Percentiles rank a stretch among this genome's conserved stretches.
Evolutionary conservation across 2,113 vertebrate species (phyloP).

Genomic region (Elaphurus davidianus): DNA sequence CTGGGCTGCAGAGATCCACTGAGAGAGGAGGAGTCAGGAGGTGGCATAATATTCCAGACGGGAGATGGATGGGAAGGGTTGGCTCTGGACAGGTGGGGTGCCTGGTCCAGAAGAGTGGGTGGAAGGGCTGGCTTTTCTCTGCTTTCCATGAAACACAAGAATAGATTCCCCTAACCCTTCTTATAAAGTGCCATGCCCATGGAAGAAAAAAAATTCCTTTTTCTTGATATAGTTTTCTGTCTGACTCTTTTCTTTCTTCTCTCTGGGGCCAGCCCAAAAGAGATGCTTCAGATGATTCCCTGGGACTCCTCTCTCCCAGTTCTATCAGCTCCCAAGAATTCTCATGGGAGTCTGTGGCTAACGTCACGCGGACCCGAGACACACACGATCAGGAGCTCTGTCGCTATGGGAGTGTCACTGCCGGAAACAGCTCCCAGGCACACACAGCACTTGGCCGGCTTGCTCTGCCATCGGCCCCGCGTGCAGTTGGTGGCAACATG

Average conservation of each 20-base stretch:
- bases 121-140: rapidly evolving
- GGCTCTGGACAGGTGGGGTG: rapidly evolving
- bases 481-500: rapidly evolving
- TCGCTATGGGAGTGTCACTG: rapidly evolving
- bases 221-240: rapidly evolving
- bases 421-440: rapidly evolving
- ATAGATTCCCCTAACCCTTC: rapidly evolving
- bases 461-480: rapidly evolving
- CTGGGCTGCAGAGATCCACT: rapidly evolving
- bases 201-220: not conserved
- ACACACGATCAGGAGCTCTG: rapidly evolving
- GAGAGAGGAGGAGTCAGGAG: too few relatives aligned
- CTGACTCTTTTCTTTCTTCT: not conserved
- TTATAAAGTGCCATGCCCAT: rapidly evolving
- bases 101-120: not conserved
- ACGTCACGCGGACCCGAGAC: rapidly evolving
- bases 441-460: rapidly evolving
- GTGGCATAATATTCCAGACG: not conserved
- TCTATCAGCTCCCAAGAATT: not conserved
- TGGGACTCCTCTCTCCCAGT: not conserved
- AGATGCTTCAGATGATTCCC: not conserved
- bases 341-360: not conserved
- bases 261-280: not conserved
- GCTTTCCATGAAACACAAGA: rapidly evolving
- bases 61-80: not conserved